Conservation (phyloP, 2,797 vertebrate species). For the Gouania willdenowi region DNA sequence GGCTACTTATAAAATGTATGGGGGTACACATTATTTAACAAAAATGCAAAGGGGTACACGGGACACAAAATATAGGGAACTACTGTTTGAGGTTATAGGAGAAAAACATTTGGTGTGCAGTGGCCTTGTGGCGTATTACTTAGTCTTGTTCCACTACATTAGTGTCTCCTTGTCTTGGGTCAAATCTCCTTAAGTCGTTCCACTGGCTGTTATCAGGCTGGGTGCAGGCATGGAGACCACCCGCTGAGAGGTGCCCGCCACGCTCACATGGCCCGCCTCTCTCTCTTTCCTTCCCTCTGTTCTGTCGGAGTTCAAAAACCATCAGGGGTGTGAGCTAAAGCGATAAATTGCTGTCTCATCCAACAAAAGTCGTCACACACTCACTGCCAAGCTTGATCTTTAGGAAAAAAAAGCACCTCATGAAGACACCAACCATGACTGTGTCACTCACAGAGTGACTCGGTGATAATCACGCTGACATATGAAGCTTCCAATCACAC, state of each 20-base stretch:
- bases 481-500: constrained; percentile 4
- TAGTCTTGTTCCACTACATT: too few species aligned
- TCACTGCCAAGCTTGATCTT: constrained; percentile 7
- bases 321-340: constrained; percentile 38
- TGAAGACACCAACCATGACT: too few species aligned
- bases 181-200: constrained; percentile 16
- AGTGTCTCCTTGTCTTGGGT: neutral
- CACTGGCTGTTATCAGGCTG: constrained; percentile 59
- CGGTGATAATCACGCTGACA: constrained; percentile 5
- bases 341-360: constrained; percentile 41
- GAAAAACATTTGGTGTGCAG: neutral
- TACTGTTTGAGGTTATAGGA: too few species aligned
- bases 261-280: constrained; percentile 40
- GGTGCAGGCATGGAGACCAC: constrained; percentile 56
- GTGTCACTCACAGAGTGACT: constrained; percentile 12
- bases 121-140: too few species aligned
- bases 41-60: too few species aligned
- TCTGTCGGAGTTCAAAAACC: constrained; percentile 53
- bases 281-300: constrained; percentile 37
- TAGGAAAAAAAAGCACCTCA: constrained; percentile 6
- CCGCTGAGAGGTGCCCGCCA: constrained; percentile 45
- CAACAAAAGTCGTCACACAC: constrained; percentile 13
- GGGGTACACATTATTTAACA: too few species aligned
- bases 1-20: too few species aligned
- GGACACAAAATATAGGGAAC: too few species aligned